These are phyloP conservation scores for Zele albiditarsus DNA, from an alignment of 2,888 invertebrate genomes.

Conservation along the genomic window DNA sequence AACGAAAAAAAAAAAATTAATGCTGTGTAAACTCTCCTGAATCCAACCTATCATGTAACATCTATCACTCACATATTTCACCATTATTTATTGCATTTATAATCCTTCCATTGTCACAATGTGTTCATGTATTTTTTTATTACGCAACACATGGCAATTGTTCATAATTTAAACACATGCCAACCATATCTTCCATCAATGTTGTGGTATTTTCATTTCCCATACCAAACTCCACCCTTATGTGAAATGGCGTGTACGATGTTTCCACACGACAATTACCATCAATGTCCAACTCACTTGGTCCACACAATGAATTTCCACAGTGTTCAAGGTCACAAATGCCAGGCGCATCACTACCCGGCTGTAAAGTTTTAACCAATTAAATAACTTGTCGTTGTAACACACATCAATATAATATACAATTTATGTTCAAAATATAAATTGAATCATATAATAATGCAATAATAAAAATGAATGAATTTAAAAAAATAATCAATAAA, in stretches of 20 bases:
- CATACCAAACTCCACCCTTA: conserved; percentile 86
- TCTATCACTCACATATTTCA: too few relatives aligned
- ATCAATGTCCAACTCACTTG: conserved; percentile 69
- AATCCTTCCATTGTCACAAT: neutral
- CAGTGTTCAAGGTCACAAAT: conserved; percentile 87
- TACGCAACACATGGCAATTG: conserved; percentile 80
- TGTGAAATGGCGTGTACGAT: conserved; percentile 84
- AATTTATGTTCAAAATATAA: neutral
- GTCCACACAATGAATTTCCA: conserved; percentile 82
- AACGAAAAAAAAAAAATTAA: too few relatives aligned
- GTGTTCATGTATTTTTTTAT: conserved; percentile 46
- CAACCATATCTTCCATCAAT: conserved; percentile 85
- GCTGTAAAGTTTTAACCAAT: conserved; percentile 69
- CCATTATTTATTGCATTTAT: too few relatives aligned
- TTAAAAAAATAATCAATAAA: neutral
- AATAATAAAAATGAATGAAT: neutral
- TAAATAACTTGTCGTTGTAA: neutral
- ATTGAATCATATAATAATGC: neutral
- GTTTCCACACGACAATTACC: conserved; percentile 81
- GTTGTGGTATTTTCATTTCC: conserved; percentile 77
- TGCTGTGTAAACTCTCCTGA: too few relatives aligned
- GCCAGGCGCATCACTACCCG: conserved; percentile 76
- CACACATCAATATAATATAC: neutral
- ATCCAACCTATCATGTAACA: too few relatives aligned
- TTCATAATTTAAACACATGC: conserved; percentile 84